Conservation (phyloP, 2,888 invertebrate genomes). For the Glyphotaelius pellucidus region DNA sequence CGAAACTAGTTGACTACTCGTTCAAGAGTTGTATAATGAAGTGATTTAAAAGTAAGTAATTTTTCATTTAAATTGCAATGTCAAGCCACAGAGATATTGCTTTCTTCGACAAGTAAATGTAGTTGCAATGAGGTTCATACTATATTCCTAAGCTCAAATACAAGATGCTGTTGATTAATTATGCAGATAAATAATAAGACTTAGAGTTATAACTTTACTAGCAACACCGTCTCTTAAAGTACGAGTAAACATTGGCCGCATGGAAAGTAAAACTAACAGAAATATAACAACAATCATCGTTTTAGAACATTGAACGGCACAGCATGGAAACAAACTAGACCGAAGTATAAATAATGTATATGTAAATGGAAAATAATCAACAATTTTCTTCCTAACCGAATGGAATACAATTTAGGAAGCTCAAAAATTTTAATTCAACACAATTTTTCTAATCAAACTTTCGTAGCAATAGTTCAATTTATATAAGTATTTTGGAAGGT, state of each 20-base stretch:
- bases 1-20: too few relatives aligned
- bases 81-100: too few relatives aligned
- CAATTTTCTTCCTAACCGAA: background rate
- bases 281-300: conserved; percentile 20
- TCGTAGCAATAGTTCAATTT: background rate
- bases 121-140: background rate
- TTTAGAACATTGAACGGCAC: background rate
- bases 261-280: conserved; percentile 7
- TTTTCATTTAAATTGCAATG: too few relatives aligned
- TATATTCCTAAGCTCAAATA: background rate
- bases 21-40: too few relatives aligned
- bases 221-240: background rate
- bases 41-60: too few relatives aligned
- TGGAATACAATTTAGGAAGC: conserved; percentile 2
- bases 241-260: conserved; percentile 31
- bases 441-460: background rate
- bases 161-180: background rate
- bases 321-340: background rate
- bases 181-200: background rate
- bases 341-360: background rate
- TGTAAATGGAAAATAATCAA: background rate
- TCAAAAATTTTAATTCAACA: background rate
- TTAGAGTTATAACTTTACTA: background rate
- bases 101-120: background rate
- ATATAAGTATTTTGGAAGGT: background rate